These are phyloP conservation scores for Megamerina dolium DNA, from an alignment of 2,888 invertebrate species.

Conservation along the genomic window DNA sequence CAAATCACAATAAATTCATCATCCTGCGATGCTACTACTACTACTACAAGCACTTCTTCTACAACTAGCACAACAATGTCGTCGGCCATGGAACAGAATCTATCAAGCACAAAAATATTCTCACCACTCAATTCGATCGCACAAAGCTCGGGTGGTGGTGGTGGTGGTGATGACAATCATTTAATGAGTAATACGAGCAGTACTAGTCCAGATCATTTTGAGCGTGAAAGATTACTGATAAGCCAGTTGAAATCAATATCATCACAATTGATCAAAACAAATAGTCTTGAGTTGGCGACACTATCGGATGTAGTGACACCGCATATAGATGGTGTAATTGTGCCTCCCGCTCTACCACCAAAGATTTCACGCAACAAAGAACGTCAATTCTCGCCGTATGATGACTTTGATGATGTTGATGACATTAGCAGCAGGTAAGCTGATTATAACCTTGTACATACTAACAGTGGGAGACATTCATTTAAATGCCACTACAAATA, in stretches of 20 bases:
- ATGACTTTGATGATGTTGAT: conserved; percentile 59
- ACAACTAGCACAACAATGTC: conserved; percentile 14
- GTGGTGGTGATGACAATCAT: conserved; percentile 22
- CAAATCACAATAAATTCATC: conserved; percentile 1
- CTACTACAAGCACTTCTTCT: conserved; percentile 16
- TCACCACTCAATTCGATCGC: not conserved
- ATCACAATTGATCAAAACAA: conserved; percentile 26
- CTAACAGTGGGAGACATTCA: no score
- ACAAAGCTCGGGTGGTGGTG: conserved; percentile 11
- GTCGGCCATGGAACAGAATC: conserved; percentile 8
- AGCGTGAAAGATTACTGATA: conserved; percentile 25
- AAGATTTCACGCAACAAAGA: conserved; percentile 55
- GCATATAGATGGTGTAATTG: no score
- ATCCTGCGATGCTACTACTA: not conserved
- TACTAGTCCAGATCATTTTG: conserved; percentile 22
- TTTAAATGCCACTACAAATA: no score
- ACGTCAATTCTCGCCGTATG: conserved; percentile 61
- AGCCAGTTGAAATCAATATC: conserved; percentile 24
- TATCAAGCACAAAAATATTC: conserved; percentile 8
- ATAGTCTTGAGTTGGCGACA: conserved; percentile 29
- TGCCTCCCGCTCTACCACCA: conserved; percentile 59
- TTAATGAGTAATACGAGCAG: conserved; percentile 25
- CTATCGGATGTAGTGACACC: conserved; percentile 23
- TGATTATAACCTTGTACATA: no score
- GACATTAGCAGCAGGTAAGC: conserved; percentile 35